Percentiles rank a stretch among this genome's conserved stretches.
These are phyloP conservation scores for Gymnothorax reevesii DNA, from an alignment of 2,797 vertebrate species.

Conservation along the genomic window DNA sequence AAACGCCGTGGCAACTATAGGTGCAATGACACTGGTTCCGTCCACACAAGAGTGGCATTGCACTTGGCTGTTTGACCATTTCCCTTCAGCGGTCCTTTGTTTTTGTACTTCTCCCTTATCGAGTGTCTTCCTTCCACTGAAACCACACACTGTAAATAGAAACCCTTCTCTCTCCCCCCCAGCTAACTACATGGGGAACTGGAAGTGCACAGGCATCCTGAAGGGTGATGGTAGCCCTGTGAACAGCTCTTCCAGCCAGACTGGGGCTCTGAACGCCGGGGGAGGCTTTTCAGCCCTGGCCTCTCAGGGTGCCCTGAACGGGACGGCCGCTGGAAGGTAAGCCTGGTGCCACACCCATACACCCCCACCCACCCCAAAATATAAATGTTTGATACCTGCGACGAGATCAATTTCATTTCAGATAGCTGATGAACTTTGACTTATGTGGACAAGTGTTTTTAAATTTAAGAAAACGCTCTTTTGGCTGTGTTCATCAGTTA, in stretches of 20 bases:
- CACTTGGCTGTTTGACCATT: too few species aligned
- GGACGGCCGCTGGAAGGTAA: constrained; percentile 86
- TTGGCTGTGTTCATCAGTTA: neutral
- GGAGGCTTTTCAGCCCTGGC: constrained; percentile 79
- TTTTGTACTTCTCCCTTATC: neutral
- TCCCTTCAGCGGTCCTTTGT: too few species aligned
- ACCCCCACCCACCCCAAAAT: constrained; percentile 43
- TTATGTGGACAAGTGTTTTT: neutral
- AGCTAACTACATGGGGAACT: constrained; percentile 99
- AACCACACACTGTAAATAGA: neutral
- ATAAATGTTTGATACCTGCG: neutral
- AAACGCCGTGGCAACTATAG: too few species aligned
- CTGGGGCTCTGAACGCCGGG: constrained; percentile 81
- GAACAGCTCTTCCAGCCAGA: constrained; percentile 83
- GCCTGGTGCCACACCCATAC: constrained; percentile 57
- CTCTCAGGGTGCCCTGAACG: constrained; percentile 85
- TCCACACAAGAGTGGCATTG: too few species aligned
- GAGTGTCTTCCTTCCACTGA: neutral
- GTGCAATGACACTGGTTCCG: too few species aligned
- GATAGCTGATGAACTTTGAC: neutral
- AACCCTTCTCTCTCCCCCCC: constrained; percentile 20
- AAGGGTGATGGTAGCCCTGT: constrained; percentile 96
- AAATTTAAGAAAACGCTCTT: neutral
- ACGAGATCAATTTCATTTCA: neutral
- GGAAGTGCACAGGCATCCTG: constrained; percentile 97